Evolutionary conservation across 2,113 vertebrate genomes (phyloP).

Genomic region (Pelusios castaneus): DNA sequence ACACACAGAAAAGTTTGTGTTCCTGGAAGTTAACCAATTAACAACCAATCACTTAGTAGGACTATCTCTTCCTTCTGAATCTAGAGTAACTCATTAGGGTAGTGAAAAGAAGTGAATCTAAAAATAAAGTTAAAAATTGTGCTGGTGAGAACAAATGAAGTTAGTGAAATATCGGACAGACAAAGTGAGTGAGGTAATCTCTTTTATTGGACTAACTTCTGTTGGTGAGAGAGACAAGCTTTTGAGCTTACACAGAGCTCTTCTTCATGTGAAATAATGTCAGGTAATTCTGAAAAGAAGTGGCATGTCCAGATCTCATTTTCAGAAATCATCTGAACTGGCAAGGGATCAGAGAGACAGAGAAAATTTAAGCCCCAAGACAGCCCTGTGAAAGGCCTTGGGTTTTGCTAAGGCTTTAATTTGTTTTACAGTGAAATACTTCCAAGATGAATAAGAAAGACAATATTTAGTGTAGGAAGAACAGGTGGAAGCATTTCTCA

Average conservation of each 20-base stretch:
- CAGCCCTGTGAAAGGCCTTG: background rate
- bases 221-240: background rate
- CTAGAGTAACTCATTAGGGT: background rate
- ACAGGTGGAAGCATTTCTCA: background rate
- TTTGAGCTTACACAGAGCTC: background rate
- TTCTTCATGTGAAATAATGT: background rate
- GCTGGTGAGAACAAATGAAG: background rate
- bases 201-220: background rate
- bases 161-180: background rate
- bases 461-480: fast-evolving
- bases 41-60: background rate
- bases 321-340: background rate
- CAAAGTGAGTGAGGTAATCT: background rate
- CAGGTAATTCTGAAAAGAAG: background rate
- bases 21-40: background rate
- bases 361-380: background rate
- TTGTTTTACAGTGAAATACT: fast-evolving
- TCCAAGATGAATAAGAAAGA: background rate
- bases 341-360: background rate
- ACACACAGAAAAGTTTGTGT: background rate
- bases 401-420: background rate
- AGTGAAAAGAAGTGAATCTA: background rate
- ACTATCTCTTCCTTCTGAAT: background rate
- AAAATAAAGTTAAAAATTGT: background rate
- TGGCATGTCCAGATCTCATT: background rate